Evolutionary conservation across 2,888 invertebrate genomes (phyloP), one percentile per base, ranked within the genome.

Genomic region (Papilio gigon): DNA sequence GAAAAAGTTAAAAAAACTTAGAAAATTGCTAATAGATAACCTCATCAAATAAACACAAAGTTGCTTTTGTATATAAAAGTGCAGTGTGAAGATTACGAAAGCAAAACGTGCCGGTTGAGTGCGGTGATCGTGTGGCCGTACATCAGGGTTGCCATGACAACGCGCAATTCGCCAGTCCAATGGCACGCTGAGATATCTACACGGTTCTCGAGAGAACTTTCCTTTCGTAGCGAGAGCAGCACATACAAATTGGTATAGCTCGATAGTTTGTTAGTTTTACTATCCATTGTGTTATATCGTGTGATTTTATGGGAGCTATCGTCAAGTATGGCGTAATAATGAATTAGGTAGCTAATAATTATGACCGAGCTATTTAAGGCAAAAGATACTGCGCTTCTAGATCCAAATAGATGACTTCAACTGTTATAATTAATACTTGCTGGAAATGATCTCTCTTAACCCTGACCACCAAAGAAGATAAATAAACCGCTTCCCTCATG

Each of bases 101-200:
- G 42, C 30, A 22, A 50, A 9, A 50, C 63, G 8, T 30, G 2
- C 40, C 30, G 20, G 56, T 65, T 40, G 20, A 30, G 40, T n/a
- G 25, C 14, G 40, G 42, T 56, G 4, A 65, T 56, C 27, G 25
- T 56, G 42, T 56, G 65, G 65, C 40, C 40, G 37, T 30, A 65
- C 12, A 44, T 59, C 59, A 65, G 20, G 4, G 47, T 66, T 59
- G 65, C 59, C 44, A 66, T 66, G 65, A 66, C 65, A 35, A 59
- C 59, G 65, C 65, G 47, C 35, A 59, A 59, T 66, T 65, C 42
- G 59, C 47, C 37, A 50, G 35, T 50, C 35, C 47, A 66, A 58
- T 47, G 35, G 47, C 65, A 44, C 47, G 65, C 65, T 58, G 44
- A 25, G 47, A 47, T 59, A 17, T 47, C 42, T 58, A 65, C 56